Conservation (phyloP, 2,888 invertebrate genomes). For the Parelbella ahira region DNA sequence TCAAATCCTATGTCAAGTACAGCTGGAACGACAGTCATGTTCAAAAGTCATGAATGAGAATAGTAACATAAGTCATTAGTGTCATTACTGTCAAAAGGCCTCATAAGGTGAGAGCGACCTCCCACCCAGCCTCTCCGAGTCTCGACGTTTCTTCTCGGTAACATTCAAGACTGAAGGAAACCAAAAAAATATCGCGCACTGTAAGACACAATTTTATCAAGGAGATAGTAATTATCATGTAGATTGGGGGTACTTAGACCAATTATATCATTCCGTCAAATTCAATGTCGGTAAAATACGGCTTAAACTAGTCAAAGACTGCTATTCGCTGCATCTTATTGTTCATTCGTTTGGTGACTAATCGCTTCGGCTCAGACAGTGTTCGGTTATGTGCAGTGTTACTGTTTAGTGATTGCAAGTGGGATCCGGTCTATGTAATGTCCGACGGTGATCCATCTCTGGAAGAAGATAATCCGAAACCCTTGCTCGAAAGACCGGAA, state of each 20-base stretch:
- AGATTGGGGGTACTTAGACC: constrained; percentile 20
- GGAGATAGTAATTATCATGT: constrained; percentile 16
- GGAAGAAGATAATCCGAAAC: constrained; percentile 71
- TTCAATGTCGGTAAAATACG: constrained; percentile 9
- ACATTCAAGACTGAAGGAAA: neutral
- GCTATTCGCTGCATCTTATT: neutral
- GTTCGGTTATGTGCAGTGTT: constrained; percentile 14
- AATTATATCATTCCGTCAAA: constrained; percentile 6
- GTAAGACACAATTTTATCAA: neutral
- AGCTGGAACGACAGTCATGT: too few species aligned
- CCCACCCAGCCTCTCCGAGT: neutral
- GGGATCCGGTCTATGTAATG: constrained; percentile 54
- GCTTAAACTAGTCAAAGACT: constrained; percentile 3
- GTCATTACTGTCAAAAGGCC: too few species aligned
- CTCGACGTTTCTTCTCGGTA: constrained; percentile 2
- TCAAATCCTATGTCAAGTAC: too few species aligned
- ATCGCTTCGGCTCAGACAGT: constrained; percentile 22
- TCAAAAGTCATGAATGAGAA: too few species aligned
- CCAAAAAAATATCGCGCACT: constrained; percentile 17
- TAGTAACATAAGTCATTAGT: too few species aligned
- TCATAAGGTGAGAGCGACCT: too few species aligned
- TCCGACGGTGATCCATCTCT: constrained; percentile 78
- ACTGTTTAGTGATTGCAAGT: constrained; percentile 9
- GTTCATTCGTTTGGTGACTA: constrained; percentile 30
- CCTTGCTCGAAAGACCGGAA: constrained; percentile 57